Evolutionary conservation across 2,797 vertebrate species (phyloP).

Genomic region (Gobio occitaniae): DNA sequence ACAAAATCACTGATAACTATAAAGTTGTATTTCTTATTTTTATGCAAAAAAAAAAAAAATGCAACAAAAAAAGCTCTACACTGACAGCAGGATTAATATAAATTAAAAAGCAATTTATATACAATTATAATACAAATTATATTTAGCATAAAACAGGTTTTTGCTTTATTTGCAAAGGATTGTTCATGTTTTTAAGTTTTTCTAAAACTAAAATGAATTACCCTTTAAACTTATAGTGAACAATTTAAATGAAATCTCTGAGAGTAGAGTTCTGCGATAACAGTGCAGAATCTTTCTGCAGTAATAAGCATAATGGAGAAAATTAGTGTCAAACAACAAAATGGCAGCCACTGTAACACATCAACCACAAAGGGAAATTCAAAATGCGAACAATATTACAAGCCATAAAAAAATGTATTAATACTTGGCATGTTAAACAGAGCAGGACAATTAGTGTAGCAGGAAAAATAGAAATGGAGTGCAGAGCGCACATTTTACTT

Average conservation of each 20-base stretch:
- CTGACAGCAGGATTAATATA: constrained; percentile 15
- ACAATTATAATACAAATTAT: constrained; percentile 31
- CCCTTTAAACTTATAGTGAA: neutral
- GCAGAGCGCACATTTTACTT: neutral
- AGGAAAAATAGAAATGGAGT: neutral
- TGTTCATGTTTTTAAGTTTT: neutral
- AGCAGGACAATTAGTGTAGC: neutral
- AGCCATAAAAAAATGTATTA: neutral
- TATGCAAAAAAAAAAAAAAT: too few species aligned
- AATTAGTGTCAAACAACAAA: constrained; percentile 20
- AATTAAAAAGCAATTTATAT: constrained; percentile 32
- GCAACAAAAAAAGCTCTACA: neutral
- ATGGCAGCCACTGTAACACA: constrained; percentile 7
- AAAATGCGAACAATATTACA: neutral
- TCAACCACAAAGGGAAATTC: constrained; percentile 8
- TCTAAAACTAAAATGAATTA: constrained; percentile 14
- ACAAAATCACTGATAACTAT: neutral
- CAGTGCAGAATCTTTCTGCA: neutral
- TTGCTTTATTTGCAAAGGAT: neutral
- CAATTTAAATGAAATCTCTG: neutral
- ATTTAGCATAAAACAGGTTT: constrained; percentile 12
- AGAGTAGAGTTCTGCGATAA: neutral
- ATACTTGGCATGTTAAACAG: neutral
- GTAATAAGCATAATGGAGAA: constrained; percentile 8
- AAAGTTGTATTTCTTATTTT: constrained; percentile 31